Evolutionary conservation across 2,113 vertebrate species (phyloP).

Genomic region (Cyanoliseus patagonus): DNA sequence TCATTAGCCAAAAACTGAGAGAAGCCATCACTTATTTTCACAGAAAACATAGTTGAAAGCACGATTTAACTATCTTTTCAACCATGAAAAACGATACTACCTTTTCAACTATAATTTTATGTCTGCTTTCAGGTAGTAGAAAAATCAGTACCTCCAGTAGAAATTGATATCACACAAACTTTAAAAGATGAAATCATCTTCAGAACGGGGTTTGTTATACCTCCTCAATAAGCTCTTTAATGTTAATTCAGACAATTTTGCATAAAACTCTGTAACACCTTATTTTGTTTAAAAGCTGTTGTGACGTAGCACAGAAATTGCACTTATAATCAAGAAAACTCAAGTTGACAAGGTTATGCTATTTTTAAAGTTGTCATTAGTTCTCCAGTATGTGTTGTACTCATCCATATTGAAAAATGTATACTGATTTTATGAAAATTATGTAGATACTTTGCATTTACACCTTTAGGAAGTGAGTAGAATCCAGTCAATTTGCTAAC

Average conservation of each 20-base stretch:
- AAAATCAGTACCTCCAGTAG: background rate
- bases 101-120: background rate
- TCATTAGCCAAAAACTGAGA: background rate
- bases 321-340: constrained; percentile 56
- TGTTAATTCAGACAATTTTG: background rate
- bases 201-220: background rate
- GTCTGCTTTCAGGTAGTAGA: background rate
- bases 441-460: background rate
- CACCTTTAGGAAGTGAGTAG: background rate
- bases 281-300: constrained; percentile 65
- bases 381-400: background rate
- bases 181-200: background rate
- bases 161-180: background rate
- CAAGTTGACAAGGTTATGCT: constrained; percentile 64
- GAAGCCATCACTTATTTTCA: background rate
- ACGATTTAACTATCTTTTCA: background rate
- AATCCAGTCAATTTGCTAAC: background rate
- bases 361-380: background rate
- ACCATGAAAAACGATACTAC: background rate
- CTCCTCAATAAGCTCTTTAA: background rate
- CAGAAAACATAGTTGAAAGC: background rate
- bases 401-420: background rate
- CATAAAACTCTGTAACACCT: background rate
- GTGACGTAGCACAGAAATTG: constrained; percentile 27
- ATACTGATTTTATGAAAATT: background rate